Evolutionary conservation across 2,113 vertebrate species (phyloP), one percentile per base, ranked within the genome.

Genomic region (Danionella cerebrum): DNA sequence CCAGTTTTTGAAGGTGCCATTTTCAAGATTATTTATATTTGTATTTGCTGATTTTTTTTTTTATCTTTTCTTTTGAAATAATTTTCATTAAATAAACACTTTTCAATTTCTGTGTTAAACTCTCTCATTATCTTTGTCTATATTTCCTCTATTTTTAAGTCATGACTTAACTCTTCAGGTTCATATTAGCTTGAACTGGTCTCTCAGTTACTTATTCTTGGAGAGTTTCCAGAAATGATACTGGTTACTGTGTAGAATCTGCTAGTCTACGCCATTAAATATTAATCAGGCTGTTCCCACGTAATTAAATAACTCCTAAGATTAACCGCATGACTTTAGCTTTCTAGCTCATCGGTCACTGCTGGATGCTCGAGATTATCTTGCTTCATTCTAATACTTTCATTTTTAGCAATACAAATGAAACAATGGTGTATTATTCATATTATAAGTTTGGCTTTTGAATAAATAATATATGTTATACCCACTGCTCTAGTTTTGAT

Each of bases 271-370:
- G 55, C 36, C 24, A n/a, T 54, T 50, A 38, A 50, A 42, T 22
- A 41, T 45, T 65, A 18, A 35, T 45, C 24, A 21, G 6, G 13
- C 11, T 47, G 51, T 41, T 50, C 11, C 33, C 36, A 6, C 66
- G 31, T 69, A 44, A 67, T 72, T 72, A 63, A 65, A 71, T 76
- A 35, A 69, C 16, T 70, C 7, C 47, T 3, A 13, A 54, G 9
- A 54, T 63, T 48, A 47, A 38, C 21, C 27, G 13, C 41, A 25
- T 18, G 8, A 24, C 36, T 39, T 10, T 22, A 47, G 10, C 76
- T 51, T 53, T 73, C 62, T 2, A 47, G 27, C 52, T 38, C 38
- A 77, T 81, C 75, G 79, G 76, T 44, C 29, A 6, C 19, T 55
- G 9, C 25, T 24, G 22, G 29, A 66, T 55, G 9, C 25, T 24